phyloP scores from a whole-genome alignment of 2,888 invertebrate genomes.

The Hemistola chrysoprasaria region DNA sequence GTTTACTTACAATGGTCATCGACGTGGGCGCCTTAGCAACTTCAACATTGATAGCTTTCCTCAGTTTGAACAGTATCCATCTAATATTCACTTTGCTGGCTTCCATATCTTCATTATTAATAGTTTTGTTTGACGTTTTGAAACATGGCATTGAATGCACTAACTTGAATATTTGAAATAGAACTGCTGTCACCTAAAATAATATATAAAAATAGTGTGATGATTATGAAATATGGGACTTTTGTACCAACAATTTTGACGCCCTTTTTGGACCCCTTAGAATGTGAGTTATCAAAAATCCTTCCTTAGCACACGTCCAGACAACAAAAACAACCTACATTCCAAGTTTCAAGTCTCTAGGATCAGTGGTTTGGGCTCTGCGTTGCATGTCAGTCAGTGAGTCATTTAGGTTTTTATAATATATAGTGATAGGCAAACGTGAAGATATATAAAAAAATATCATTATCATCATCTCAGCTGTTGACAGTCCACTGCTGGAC shows the following conservation, averaged over 20 bases:
- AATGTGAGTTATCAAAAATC: no score
- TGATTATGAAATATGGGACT: background rate
- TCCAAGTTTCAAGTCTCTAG: no score
- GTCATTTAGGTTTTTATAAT: no score
- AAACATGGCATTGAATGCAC: conserved; percentile 55
- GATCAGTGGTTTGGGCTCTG: no score
- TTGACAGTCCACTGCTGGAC: no score
- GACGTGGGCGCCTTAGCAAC: conserved; percentile 86
- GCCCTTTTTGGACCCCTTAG: no score
- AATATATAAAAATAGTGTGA: background rate
- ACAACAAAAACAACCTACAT: no score
- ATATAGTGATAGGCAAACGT: no score
- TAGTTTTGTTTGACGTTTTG: conserved; percentile 45
- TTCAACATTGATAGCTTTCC: conserved; percentile 90
- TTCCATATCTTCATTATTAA: conserved; percentile 54
- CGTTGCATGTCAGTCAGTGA: no score
- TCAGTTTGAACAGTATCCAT: conserved; percentile 89
- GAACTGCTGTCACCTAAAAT: conserved; percentile 72
- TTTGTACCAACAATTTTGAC: no score
- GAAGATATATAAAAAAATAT: background rate
- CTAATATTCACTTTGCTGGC: conserved; percentile 83
- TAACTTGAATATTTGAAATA: conserved; percentile 80
- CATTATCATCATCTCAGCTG: no score
- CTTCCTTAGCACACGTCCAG: no score
- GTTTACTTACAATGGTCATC: conserved; percentile 85